These are phyloP conservation scores for Enteromius thamalakanensis DNA, from an alignment of 2,797 vertebrate genomes.

Conservation along the genomic window DNA sequence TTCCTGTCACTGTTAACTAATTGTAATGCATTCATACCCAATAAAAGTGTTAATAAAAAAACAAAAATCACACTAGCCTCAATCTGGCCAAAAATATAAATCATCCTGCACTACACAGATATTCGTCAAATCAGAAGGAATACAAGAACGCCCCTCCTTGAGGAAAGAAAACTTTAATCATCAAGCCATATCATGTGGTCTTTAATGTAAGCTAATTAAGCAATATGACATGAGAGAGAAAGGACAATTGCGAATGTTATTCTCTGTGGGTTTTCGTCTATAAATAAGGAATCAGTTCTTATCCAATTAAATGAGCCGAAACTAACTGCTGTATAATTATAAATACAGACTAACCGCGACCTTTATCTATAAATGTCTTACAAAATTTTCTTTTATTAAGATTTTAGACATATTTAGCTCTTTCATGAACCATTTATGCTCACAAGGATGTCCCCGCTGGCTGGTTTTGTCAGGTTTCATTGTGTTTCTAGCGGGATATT, in stretches of 20 bases:
- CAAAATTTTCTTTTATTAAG: conserved; percentile 1
- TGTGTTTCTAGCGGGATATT: neutral
- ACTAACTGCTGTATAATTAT: conserved; percentile 8
- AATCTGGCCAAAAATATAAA: neutral
- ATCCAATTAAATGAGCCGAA: neutral
- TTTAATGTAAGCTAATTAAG: conserved; percentile 9
- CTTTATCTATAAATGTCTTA: conserved; percentile 3
- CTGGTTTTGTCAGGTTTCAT: conserved; percentile 14
- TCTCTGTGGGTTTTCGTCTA: neutral
- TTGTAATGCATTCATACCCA: neutral
- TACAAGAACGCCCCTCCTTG: neutral
- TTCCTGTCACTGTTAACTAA: too few relatives aligned
- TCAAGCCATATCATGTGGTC: neutral
- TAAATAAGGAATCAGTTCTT: neutral
- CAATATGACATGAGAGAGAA: neutral
- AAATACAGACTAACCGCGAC: neutral
- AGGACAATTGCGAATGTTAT: neutral
- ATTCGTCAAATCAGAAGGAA: neutral
- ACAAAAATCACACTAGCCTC: neutral
- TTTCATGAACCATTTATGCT: conserved; percentile 20
- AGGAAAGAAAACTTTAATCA: neutral
- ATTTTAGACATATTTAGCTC: conserved; percentile 2
- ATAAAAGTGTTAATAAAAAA: neutral
- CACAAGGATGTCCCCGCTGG: neutral
- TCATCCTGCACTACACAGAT: neutral